Evolutionary conservation across 2,113 vertebrate genomes (phyloP).

Genomic region (Coptodon rendalli): DNA sequence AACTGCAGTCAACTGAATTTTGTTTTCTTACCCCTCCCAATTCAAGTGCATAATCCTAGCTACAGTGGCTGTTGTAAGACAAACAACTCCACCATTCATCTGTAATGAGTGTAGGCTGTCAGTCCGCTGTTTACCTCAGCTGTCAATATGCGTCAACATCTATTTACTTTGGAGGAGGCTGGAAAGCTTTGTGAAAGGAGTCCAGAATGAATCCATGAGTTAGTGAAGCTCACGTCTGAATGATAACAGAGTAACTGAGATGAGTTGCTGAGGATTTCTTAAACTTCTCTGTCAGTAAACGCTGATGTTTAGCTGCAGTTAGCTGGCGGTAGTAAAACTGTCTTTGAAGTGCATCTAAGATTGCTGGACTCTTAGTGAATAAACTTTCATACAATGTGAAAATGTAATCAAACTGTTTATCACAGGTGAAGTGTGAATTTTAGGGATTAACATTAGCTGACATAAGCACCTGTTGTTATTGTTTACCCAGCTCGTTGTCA

Average conservation of each 20-base stretch:
- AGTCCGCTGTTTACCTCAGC: neutral
- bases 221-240: neutral
- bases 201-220: neutral
- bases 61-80: neutral
- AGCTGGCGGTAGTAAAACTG: neutral
- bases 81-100: neutral
- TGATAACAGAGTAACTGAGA: neutral
- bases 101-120: neutral
- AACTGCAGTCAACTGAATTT: neutral
- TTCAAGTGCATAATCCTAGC: neutral
- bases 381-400: neutral
- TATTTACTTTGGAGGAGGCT: neutral
- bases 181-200: neutral
- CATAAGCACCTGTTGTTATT: neutral
- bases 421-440: neutral
- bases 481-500: neutral
- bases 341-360: neutral
- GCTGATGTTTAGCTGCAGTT: accelerated
- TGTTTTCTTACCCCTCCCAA: neutral
- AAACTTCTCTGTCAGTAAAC: neutral
- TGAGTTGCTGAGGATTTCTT: neutral
- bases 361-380: neutral
- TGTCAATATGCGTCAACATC: neutral
- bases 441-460: neutral
- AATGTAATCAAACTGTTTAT: neutral